Conservation (phyloP, 2,113 vertebrate species). For the Sterrhoptilus dennistouni region DNA sequence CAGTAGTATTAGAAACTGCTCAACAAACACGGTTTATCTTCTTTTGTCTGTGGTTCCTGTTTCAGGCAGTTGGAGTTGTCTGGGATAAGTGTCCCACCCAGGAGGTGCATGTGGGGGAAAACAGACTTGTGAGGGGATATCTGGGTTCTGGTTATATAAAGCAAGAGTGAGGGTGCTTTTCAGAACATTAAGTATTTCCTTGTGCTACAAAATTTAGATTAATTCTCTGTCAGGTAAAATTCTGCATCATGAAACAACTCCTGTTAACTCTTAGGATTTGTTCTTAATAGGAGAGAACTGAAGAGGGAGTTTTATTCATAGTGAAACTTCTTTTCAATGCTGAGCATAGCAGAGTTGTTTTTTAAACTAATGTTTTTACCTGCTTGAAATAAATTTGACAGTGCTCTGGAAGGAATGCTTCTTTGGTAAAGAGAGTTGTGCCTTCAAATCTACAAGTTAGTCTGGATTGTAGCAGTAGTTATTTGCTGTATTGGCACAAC, state of each 20-base stretch:
- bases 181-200: background rate
- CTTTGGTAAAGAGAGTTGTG: background rate
- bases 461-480: background rate
- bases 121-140: background rate
- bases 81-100: background rate
- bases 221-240: background rate
- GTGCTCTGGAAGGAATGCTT: background rate
- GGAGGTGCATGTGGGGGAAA: accelerated
- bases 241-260: background rate
- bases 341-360: background rate
- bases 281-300: background rate
- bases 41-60: background rate
- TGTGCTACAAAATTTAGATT: background rate
- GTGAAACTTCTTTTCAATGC: background rate
- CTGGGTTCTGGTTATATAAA: background rate
- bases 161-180: background rate
- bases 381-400: background rate
- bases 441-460: background rate
- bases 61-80: background rate
- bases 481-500: background rate
- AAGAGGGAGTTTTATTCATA: background rate
- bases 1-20: background rate
- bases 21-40: background rate
- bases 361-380: background rate
- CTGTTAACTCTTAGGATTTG: background rate